These are phyloP conservation scores for Tiphia femorata DNA, from an alignment of 2,888 invertebrate species.

Conservation along the genomic window DNA sequence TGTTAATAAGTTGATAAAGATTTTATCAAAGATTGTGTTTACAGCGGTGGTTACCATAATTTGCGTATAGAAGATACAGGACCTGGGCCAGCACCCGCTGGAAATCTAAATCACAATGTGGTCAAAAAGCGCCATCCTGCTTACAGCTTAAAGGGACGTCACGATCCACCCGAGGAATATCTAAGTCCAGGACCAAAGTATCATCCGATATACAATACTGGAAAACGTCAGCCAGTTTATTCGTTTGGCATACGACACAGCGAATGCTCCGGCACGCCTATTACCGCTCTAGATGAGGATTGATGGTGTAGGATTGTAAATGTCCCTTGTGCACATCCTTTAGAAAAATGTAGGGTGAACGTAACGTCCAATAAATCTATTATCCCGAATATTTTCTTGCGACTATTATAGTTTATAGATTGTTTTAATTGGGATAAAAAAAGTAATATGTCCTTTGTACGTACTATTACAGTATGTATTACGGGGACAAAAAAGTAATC, in stretches of 20 bases:
- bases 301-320: no score
- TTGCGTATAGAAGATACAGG: conserved; percentile 19
- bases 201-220: conserved; percentile 35
- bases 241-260: conserved; percentile 75
- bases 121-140: conserved; percentile 55
- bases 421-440: no score
- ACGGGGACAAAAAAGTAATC: no score
- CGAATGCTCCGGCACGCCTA: conserved; percentile 72
- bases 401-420: no score
- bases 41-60: conserved; percentile 39
- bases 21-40: conserved; percentile 3
- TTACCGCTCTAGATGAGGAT: conserved; percentile 72
- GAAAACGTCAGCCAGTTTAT: conserved; percentile 63
- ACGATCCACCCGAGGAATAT: conserved; percentile 15
- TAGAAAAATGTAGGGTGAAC: no score
- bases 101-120: conserved; percentile 39
- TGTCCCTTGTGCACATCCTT: no score
- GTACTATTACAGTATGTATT: no score
- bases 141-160: conserved; percentile 50
- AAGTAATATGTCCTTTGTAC: no score
- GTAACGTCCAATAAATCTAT: no score
- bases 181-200: conserved; percentile 58
- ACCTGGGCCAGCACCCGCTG: conserved; percentile 62
- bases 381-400: no score
- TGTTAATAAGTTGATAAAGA: neutral